Base-by-base conservation (phyloP, 1,140 invertebrate genomes). In the Drosophila kanapiae region DNA sequence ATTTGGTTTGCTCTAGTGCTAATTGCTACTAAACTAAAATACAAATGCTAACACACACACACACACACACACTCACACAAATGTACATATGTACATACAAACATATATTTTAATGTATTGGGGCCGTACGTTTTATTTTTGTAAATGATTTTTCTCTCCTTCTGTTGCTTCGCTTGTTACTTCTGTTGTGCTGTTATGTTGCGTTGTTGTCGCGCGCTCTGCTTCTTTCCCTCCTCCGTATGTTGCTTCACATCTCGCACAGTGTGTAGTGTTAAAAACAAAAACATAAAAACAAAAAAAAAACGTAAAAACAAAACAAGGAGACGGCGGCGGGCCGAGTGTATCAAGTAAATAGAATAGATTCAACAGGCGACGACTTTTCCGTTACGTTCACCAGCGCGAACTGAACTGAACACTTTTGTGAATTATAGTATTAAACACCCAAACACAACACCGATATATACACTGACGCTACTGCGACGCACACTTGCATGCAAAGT, bases 311-410 rank as follows among this genome's bases (percentile, higher is more conserved):
- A 62, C 48, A 18, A 64, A 31, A 65, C 60, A 75, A 53, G 42
- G 33, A 76, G 58, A 16, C 35, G 42, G 14, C 35, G 43, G 6
- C 33, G 27, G 47, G 40, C 13, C 53, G 35, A 56, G 53, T 29
- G 23, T 23, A 27, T 38, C 48, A 53, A 71, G 56, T 75, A 78
- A 68, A 51, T 74, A 56, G 54, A 76, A 75, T 60, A 42, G 38
- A 53, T 47, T 54, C 75, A 78, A 64, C 76, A 75, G 81, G 72
- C 62, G 56, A 70, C 67, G 64, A 90, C 85, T 90, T 90, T 90
- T 85, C 85, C 85, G 85, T 82, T 76, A 90, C 85, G 85, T 90
- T 90, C 85, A 82, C 78, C 86, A 84, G 85, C 85, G 78, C 78
- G 81, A 82, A 90, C 85, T 90, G 81, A 90, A 79, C 84, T 78